Evolutionary conservation across 2,888 invertebrate genomes (phyloP), one percentile per base, ranked within the genome.

Genomic region (Gastrophysa polygoni): DNA sequence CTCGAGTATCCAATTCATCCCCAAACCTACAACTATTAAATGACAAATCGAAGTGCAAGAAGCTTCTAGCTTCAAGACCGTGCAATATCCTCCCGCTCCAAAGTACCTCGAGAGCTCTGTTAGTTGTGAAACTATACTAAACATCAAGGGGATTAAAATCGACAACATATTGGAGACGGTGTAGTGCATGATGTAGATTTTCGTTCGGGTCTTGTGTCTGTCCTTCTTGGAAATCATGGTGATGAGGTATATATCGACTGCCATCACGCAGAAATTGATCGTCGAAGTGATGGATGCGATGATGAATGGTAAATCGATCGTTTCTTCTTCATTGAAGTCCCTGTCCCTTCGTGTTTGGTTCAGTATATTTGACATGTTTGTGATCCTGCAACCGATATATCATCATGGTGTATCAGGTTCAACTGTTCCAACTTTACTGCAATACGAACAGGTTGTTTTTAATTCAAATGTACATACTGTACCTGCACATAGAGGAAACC

Each of bases 21-120:
- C 58, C n/a, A 66, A 59, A 8, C 58, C 60, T 5, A 58, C 51
- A 11, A 57, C 28, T 2, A 64, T 54, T 10, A 59, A 17, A 10
- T 61, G 58, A 47, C 51, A 21, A 1, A 64, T 38, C 29, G 32
- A n/a, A n/a, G 64, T n/a, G 48, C 46, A 64, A 2, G 61, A 54
- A 47, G 57, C 55, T 49, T 68, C 67, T 3, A 67, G 7, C 24
- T 71, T 63, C 34, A 61, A 43, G 32, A 66, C 17, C 2, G 61
- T 43, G 28, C 70, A 68, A 16, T 58, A 61, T 46, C 61, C 55
- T 4, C 47, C n/a, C 24, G 8, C 10, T 46, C 46, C 10, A 61
- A 38, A 8, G 52, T 56, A 43, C 17, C 16, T 17, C 0, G 8
- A 17, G 6, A 28, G 28, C 7, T 16, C n/a, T 5, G 24, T 10